Percentiles rank a stretch among this genome's conserved stretches.
Conservation (phyloP, 2,888 invertebrate genomes). For the Allacma fusca region DNA sequence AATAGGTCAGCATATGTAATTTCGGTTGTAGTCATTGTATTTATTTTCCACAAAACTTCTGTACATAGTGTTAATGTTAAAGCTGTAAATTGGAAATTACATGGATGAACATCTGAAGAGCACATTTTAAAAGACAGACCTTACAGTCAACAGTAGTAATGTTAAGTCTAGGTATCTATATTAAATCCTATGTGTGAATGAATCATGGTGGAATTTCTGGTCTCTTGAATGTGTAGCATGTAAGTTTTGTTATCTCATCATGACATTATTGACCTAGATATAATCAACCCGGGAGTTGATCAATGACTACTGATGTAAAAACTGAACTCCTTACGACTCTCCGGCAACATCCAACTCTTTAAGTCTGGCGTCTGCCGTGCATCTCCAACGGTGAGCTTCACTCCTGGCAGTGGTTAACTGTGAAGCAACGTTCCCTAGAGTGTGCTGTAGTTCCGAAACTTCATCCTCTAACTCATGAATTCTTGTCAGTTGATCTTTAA, state of each 20-base stretch:
- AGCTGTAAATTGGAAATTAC: no score
- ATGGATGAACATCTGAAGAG: no score
- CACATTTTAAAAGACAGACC: no score
- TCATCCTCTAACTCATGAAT: conserved; percentile 69
- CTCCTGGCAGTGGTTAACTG: conserved; percentile 68
- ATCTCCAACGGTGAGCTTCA: conserved; percentile 73
- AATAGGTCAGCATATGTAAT: no score
- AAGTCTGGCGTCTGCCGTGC: conserved; percentile 73
- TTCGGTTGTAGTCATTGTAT: no score
- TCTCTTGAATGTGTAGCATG: neutral
- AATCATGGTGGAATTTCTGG: no score
- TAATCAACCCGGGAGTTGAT: neutral
- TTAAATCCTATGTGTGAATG: no score
- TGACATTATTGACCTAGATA: neutral
- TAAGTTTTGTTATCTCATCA: neutral
- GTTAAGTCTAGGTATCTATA: no score
- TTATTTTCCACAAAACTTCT: no score
- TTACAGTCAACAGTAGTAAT: no score
- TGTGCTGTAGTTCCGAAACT: conserved; percentile 67
- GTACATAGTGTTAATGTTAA: no score
- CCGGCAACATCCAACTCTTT: conserved; percentile 72
- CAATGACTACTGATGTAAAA: neutral
- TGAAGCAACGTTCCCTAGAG: conserved; percentile 67
- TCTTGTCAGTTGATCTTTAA: conserved; percentile 59
- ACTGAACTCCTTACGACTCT: conserved; percentile 64